A percentile compares a stretch with the other conserved stretches of the same genome.
Evolutionary conservation across 2,888 invertebrate species (phyloP).

Genomic region (Machimus atricapillus): DNA sequence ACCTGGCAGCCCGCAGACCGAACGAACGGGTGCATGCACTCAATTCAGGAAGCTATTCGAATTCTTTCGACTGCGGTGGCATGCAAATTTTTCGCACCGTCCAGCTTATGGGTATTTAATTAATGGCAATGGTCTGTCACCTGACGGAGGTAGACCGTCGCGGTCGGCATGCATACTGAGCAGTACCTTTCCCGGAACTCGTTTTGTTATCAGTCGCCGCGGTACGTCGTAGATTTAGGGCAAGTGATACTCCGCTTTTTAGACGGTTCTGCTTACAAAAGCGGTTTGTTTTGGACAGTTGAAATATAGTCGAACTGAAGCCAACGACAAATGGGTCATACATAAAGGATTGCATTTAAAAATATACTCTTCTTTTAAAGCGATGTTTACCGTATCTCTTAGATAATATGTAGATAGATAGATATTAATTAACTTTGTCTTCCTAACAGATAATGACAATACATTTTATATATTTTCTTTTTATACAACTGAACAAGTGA

Average conservation of each 20-base stretch:
- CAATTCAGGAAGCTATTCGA: slow-evolving; percentile 10
- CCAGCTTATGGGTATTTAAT: neutral
- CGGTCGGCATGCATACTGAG: neutral
- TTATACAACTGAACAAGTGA: no score
- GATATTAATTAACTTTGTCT: no score
- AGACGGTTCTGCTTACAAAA: neutral
- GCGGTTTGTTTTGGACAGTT: neutral
- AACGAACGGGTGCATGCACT: neutral
- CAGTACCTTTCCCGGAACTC: neutral
- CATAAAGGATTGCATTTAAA: neutral
- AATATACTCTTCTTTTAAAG: neutral
- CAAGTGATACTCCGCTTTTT: neutral
- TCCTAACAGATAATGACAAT: no score
- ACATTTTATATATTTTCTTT: no score
- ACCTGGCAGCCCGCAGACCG: neutral
- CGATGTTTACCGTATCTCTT: neutral
- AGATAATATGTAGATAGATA: no score
- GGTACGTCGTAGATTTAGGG: neutral
- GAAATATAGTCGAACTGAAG: neutral
- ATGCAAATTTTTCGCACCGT: slow-evolving; percentile 6
- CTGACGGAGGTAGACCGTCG: neutral
- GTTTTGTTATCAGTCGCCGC: neutral
- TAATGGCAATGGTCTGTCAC: slow-evolving; percentile 9
- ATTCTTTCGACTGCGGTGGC: neutral
- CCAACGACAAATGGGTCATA: neutral